Conservation (phyloP, 2,797 vertebrate genomes). For the Triplophysa yarkandensis region DNA sequence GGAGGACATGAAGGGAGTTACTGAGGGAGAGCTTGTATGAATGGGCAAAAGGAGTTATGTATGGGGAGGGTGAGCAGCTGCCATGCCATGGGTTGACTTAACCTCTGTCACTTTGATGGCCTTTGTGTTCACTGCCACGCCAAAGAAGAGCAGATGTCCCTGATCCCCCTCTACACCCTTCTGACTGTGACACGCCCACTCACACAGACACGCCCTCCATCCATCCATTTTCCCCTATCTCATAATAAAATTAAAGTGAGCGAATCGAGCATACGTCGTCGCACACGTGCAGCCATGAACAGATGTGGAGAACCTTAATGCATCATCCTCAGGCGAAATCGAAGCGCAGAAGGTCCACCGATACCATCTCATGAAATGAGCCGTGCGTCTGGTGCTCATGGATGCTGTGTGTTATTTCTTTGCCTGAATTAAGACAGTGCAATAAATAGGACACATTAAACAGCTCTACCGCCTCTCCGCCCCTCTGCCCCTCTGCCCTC, state of each 20-base stretch:
- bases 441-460: conserved; percentile 68
- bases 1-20: conserved; percentile 62
- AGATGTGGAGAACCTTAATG: neutral
- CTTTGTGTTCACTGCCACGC: conserved; percentile 72
- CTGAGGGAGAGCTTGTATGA: conserved; percentile 55
- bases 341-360: conserved; percentile 49
- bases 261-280: neutral
- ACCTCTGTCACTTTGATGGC: conserved; percentile 80
- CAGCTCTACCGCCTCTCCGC: conserved; percentile 54
- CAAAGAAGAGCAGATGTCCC: conserved; percentile 73
- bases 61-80: conserved; percentile 65
- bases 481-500: conserved; percentile 43
- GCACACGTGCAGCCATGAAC: neutral
- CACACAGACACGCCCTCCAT: conserved; percentile 40
- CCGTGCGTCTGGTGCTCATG: conserved; percentile 51
- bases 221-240: conserved; percentile 35
- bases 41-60: conserved; percentile 59
- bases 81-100: conserved; percentile 68
- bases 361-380: conserved; percentile 59
- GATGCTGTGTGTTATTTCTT: conserved; percentile 61
- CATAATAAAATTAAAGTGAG: conserved; percentile 51
- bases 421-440: conserved; percentile 68
- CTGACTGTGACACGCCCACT: conserved; percentile 43
- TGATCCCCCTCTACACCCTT: conserved; percentile 51
- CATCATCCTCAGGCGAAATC: neutral